A percentile compares a stretch with the other conserved stretches of the same genome.
phyloP scores from a whole-genome alignment of 2,113 vertebrate genomes.

The Canis aureus region DNA sequence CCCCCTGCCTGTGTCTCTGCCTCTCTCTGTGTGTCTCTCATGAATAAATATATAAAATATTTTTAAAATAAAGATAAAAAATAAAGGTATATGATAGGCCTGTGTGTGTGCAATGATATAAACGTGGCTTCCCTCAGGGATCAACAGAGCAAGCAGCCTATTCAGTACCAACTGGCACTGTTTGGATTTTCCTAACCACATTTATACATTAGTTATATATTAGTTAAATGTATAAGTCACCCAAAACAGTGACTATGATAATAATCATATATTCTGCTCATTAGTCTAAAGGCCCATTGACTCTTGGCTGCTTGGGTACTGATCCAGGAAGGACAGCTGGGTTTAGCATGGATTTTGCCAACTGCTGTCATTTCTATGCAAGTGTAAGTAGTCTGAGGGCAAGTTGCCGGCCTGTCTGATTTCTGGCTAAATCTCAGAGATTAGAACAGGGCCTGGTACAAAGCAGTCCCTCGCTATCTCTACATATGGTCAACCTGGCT shows the following conservation, averaged over 20 bases:
- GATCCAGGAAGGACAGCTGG: neutral
- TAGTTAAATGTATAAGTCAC: neutral
- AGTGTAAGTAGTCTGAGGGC: neutral
- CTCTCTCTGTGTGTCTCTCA: no score
- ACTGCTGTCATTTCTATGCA: neutral
- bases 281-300: neutral
- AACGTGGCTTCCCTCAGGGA: neutral
- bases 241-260: neutral
- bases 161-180: neutral
- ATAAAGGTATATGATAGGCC: neutral
- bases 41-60: no score
- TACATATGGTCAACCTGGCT: neutral
- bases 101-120: neutral
- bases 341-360: neutral
- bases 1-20: no score
- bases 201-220: neutral
- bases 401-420: neutral
- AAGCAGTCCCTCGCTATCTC: neutral
- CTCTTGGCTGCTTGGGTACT: neutral
- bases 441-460: neutral
- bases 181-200: neutral
- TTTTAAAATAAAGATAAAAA: no score
- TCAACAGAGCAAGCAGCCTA: neutral
- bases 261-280: neutral
- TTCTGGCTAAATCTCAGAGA: neutral